These are phyloP conservation scores for Escarpia spicata DNA, from an alignment of 2,888 invertebrate genomes.

Conservation along the genomic window DNA sequence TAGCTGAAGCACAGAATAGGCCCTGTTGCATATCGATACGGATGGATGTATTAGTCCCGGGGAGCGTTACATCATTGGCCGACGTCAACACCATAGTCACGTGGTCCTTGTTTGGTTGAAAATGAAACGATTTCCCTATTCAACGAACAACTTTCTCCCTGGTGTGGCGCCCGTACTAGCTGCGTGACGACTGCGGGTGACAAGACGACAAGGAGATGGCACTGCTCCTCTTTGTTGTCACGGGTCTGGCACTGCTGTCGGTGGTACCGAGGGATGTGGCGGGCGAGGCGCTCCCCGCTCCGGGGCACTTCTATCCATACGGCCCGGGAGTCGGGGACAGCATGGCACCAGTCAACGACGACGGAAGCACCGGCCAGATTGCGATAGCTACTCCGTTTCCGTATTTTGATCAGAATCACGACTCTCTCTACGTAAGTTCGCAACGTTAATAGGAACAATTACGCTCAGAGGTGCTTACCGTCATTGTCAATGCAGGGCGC, in stretches of 20 bases:
- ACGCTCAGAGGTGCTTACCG: no score
- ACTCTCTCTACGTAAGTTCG: not conserved
- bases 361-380: not conserved
- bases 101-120: no score
- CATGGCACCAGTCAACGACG: not conserved
- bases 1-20: no score
- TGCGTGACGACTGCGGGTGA: not conserved
- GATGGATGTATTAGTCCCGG: no score
- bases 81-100: no score
- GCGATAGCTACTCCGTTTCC: not conserved
- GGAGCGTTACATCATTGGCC: no score
- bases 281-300: not conserved
- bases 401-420: constrained; percentile 4
- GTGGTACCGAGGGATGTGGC: not conserved
- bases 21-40: no score
- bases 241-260: not conserved
- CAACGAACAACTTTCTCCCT: no score
- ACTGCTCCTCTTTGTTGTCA: not conserved
- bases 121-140: no score
- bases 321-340: not conserved
- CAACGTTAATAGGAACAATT: not conserved
- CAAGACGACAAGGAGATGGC: not conserved
- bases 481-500: no score
- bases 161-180: no score
- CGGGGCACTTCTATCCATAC: not conserved